Evolutionary conservation across 2,797 vertebrate genomes (phyloP), one percentile per base, ranked within the genome.

Genomic region (Moxostoma hubbsi): DNA sequence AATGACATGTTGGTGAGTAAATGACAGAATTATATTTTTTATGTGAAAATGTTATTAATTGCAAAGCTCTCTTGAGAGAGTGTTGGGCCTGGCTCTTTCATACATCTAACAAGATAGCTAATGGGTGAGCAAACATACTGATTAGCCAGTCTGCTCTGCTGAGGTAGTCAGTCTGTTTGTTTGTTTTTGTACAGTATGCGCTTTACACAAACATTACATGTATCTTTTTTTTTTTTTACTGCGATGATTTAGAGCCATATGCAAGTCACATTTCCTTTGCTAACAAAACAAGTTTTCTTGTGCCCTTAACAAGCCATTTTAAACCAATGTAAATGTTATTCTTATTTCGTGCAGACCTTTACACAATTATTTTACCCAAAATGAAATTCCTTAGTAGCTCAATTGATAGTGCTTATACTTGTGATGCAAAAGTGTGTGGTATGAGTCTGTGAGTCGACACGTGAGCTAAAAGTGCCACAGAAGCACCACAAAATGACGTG

Each of bases 121-220:
- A 94, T 93, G 88, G 92, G 84, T 91, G 86, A 89, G 92, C 91
- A 94, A 94, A 94, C 92, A 94, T 24, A 66, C 85, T 88, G 88
- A 92, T 92, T 92, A 92, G 89, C 85, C 75, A 83, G 79, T 86
- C 89, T 86, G 69, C 83, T 89, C 68, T 78, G 75, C 75, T 61
- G 54, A 86, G 82, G 47, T 81, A 75, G 43, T 77, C 13, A 73
- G 54, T 77, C 49, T 58, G 53, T 46, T n/a, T 43, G 57, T 65
- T 73, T 88, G 84, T 86, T 87, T 81, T 81, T 86, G 61, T 47
- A 18, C 15, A 51, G 10, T 54, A 57, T 63, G 11, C 45, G 15
- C 67, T 24, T 65, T 73, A 62, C 51, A 18, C 43, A 59, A 72
- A 73, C 61, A 69, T 70, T 75, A 65, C 51, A 47, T 57, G 10